phyloP scores from a whole-genome alignment of 2,797 vertebrate species.

The Scomberomorus guttatus region DNA sequence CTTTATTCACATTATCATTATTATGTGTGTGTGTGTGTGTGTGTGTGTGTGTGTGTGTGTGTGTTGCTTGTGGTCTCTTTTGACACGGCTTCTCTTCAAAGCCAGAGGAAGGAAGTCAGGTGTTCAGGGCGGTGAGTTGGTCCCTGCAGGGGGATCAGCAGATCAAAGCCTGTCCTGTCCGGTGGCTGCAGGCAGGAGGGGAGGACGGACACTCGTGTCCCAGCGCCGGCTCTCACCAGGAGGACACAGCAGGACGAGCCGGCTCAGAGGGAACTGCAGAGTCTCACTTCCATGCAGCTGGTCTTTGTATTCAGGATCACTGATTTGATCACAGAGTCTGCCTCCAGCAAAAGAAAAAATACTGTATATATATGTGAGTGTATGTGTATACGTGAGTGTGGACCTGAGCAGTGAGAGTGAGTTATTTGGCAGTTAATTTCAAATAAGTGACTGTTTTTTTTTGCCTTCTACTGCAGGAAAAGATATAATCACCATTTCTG shows the following conservation, averaged over 20 bases:
- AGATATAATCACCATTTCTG: not conserved
- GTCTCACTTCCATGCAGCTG: slow-evolving; percentile 10
- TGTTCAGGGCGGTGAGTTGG: slow-evolving; percentile 7
- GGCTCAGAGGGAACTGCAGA: not conserved
- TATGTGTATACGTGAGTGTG: no score
- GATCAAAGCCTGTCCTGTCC: slow-evolving; percentile 42
- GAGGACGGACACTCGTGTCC: slow-evolving; percentile 23
- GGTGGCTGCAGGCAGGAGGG: slow-evolving; percentile 19
- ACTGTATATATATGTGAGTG: no score
- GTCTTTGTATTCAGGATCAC: slow-evolving; percentile 6
- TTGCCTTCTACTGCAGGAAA: no score
- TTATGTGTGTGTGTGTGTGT: no score
- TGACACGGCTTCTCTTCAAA: slow-evolving; percentile 36
- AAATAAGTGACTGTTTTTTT: not conserved
- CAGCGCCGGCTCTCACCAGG: not conserved
- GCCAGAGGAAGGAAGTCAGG: slow-evolving; percentile 25
- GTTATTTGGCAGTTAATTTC: not conserved
- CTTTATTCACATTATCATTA: no score
- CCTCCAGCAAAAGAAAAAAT: no score
- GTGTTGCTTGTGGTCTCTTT: no score
- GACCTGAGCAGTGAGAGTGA: not conserved
- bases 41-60: no score
- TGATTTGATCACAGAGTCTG: no score
- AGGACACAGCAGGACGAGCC: slow-evolving; percentile 13
- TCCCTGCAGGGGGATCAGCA: not conserved